Conservation (phyloP, 23 tunicate species). For the Oikopleura vanhoeffeni region DNA sequence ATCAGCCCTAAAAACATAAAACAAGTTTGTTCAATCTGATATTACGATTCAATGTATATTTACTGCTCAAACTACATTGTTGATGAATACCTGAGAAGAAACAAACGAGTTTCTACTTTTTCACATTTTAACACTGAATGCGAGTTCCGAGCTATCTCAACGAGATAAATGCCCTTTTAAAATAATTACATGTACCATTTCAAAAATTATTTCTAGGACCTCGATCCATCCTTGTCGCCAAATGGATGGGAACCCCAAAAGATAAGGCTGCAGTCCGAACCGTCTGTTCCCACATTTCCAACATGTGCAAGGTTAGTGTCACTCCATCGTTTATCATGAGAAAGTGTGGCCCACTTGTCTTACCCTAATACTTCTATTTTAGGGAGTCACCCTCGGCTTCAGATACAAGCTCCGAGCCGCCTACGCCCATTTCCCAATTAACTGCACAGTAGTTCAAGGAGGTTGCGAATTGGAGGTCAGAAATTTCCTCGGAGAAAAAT, state of each 20-base stretch:
- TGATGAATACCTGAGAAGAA: no score
- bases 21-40: no score
- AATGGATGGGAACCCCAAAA: conserved; percentile 88
- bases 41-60: no score
- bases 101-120: no score
- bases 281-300: conserved; percentile 81
- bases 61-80: no score
- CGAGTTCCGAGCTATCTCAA: no score
- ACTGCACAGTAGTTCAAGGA: conserved; percentile 55
- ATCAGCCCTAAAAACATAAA: no score
- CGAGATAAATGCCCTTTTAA: no score
- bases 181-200: no score
- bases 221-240: conserved; percentile 39
- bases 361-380: background rate
- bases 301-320: conserved; percentile 40
- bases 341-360: conserved; percentile 17
- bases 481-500: conserved; percentile 90
- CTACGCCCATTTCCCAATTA: conserved; percentile 99
- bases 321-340: background rate
- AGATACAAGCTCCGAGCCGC: conserved; percentile 89
- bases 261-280: conserved; percentile 80
- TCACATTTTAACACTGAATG: no score
- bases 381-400: conserved; percentile 13
- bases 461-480: conserved; percentile 63
- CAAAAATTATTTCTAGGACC: no score